phyloP scores from a whole-genome alignment of 2,113 vertebrate genomes.

The Varanus salvator region DNA sequence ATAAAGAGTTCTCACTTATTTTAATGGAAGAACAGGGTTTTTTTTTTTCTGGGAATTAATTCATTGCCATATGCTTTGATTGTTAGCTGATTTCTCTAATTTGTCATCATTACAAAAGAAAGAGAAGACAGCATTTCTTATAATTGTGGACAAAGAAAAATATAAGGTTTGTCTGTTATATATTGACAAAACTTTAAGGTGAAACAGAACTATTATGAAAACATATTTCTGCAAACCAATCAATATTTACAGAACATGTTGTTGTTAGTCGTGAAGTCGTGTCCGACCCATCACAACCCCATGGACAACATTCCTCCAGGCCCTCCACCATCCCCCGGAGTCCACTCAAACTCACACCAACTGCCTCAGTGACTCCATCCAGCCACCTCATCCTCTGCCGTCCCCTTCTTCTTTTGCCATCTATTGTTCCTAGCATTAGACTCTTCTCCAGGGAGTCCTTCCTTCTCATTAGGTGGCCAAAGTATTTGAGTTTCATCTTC shows the following conservation, averaged over 20 bases:
- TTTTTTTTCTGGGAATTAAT: not conserved
- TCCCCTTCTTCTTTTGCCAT: no score
- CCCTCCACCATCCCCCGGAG: no score
- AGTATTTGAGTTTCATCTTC: no score
- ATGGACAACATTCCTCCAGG: no score
- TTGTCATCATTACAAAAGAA: not conserved
- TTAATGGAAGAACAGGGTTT: not conserved
- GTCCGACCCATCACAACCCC: no score
- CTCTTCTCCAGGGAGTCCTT: no score
- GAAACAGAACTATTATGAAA: not conserved
- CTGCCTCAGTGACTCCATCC: no score
- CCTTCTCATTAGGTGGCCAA: no score
- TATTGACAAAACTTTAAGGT: not conserved
- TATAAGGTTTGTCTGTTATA: not conserved
- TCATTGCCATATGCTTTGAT: not conserved
- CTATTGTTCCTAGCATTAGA: no score
- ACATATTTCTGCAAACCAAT: not conserved
- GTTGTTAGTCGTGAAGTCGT: no score
- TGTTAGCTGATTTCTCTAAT: not conserved
- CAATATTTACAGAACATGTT: not conserved
- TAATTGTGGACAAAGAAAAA: not conserved
- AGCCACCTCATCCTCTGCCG: no score
- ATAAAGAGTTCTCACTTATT: not conserved
- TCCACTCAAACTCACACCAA: no score
- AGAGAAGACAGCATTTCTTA: not conserved